phyloP scores from a whole-genome alignment of 2,113 vertebrate genomes.

The Dasyurus viverrinus region DNA sequence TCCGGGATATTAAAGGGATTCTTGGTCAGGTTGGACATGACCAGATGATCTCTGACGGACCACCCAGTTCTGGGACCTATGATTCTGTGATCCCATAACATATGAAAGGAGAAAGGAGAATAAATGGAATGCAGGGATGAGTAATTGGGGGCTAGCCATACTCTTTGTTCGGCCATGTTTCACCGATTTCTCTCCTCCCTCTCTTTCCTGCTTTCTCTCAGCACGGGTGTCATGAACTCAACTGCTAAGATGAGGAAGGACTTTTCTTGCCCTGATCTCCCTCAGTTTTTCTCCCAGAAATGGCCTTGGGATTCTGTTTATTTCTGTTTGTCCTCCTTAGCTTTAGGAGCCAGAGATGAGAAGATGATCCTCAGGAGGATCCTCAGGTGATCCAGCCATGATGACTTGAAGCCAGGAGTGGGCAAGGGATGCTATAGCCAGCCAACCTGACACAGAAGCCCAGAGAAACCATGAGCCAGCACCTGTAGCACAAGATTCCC shows the following conservation, averaged over 20 bases:
- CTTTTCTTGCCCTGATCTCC: background rate
- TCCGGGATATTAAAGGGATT: background rate
- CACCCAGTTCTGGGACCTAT: background rate
- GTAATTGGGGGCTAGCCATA: background rate
- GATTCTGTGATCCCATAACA: background rate
- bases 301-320: background rate
- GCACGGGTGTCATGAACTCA: background rate
- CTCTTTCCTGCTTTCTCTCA: background rate
- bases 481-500: too few relatives aligned
- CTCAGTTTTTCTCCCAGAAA: background rate
- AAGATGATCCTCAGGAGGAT: background rate
- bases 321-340: background rate
- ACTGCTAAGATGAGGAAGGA: background rate
- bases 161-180: background rate
- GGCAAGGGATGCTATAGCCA: too few relatives aligned
- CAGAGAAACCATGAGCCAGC: too few relatives aligned
- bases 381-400: too few relatives aligned
- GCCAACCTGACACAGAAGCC: too few relatives aligned
- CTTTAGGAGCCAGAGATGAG: background rate
- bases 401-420: too few relatives aligned
- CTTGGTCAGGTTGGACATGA: background rate
- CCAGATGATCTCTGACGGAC: background rate
- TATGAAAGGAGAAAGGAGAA: background rate
- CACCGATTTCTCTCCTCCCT: background rate
- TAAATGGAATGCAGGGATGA: background rate